phyloP scores from a whole-genome alignment of 2,888 invertebrate species.

The Campoplex nolae region DNA sequence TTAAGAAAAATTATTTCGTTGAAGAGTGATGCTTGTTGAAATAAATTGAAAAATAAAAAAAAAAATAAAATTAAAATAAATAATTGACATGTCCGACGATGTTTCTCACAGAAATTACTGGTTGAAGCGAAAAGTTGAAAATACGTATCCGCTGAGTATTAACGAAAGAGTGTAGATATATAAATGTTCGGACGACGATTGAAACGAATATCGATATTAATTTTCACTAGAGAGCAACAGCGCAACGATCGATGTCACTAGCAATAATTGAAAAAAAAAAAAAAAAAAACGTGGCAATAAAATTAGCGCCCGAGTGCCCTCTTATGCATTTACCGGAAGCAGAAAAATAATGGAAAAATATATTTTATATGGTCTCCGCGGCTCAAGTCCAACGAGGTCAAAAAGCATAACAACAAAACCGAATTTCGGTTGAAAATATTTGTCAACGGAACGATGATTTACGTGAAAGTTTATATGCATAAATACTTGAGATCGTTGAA shows the following conservation, averaged over 20 bases:
- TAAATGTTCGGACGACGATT: neutral
- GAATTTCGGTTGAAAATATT: neutral
- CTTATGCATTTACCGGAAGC: neutral
- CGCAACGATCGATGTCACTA: neutral
- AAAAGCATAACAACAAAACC: neutral
- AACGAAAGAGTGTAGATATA: neutral
- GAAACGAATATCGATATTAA: neutral
- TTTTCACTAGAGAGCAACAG: neutral
- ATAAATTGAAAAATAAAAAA: too few species aligned
- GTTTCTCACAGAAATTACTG: too few species aligned
- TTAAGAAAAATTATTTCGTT: too few species aligned
- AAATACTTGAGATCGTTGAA: too few species aligned
- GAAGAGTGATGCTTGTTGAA: too few species aligned
- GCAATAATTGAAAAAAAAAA: neutral
- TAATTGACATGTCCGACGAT: too few species aligned
- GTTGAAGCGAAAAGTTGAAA: too few species aligned
- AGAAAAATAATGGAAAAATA: neutral
- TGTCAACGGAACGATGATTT: neutral
- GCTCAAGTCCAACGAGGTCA: neutral
- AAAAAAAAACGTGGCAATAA: neutral
- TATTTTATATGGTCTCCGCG: neutral
- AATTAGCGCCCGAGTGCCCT: neutral
- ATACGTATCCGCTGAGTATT: neutral
- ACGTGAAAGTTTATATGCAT: neutral
- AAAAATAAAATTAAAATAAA: too few species aligned